Evolutionary conservation across 2,888 invertebrate species (phyloP), one percentile per base, ranked within the genome.

Genomic region (Nemapogon koenigi): DNA sequence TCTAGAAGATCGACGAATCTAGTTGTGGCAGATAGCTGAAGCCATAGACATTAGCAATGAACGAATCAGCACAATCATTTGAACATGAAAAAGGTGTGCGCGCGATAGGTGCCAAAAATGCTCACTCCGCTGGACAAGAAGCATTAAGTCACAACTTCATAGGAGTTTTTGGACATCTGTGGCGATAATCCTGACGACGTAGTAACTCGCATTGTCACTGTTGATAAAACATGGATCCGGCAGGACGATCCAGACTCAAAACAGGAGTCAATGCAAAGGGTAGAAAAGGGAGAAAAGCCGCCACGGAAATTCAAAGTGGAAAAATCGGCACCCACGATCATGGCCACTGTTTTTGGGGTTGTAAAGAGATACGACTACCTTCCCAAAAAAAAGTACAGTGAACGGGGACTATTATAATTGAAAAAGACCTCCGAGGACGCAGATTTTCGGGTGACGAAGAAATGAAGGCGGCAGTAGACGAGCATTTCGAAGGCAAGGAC

Each of bases 241-340:
- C 39, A 41, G n/a, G 42, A 36, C 31, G 39, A 44, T 39, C 39
- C 38, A 11, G 44, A 44, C 19, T 41, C 41, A 18, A 39, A 42
- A 40, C 39, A 43, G 14, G 13, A 42, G 26, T 42, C 38, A 8
- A 40, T 35, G 37, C 44, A 41, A 28, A 39, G 39, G 41, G 37
- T 38, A 16, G 6, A 28, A 28, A 4, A 28, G 28, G 11, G 28
- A 8, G 28, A 28, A 28, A 28, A 28, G 28, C 28, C 37, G 25
- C 42, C 35, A 13, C 32, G 37, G 39, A 41, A 41, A 32, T 41
- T 37, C 13, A 39, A 42, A 26, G 37, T 42, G 17, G n/a, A n/a
- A n/a, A n/a, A n/a, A 35, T 37, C 33, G 35, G 39, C 32, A 15
- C 33, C 37, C 4, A 38, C 35, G 29, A 11, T 30, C 17, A 32